phyloP scores from a whole-genome alignment of 2,888 invertebrate genomes.

The Polyploca ridens region DNA sequence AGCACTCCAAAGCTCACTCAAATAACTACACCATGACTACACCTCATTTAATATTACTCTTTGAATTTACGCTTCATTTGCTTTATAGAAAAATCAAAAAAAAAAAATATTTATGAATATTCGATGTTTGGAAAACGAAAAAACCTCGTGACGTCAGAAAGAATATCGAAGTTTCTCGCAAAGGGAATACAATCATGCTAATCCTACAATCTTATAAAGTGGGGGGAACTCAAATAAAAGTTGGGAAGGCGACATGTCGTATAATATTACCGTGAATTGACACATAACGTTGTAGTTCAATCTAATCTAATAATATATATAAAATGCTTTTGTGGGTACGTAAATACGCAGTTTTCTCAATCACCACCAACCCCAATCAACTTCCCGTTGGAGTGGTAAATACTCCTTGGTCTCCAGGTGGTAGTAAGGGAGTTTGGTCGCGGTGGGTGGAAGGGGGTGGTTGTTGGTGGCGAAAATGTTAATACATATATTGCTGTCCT shows the following conservation, averaged over 20 bases:
- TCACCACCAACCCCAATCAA: no score
- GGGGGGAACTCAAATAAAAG: conserved; percentile 2
- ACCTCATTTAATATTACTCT: background rate
- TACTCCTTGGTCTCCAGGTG: no score
- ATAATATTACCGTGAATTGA: background rate
- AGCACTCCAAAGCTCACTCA: background rate
- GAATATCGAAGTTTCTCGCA: background rate
- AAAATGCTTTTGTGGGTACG: no score
- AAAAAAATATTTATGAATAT: background rate
- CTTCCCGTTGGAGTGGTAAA: no score
- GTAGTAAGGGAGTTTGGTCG: no score
- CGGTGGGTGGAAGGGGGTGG: no score
- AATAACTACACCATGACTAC: no score
- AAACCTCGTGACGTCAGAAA: background rate
- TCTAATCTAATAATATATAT: no score
- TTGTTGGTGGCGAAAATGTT: no score
- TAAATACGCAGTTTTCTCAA: no score
- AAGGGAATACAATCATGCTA: background rate
- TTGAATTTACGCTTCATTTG: background rate
- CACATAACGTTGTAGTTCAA: no score
- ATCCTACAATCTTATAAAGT: background rate
- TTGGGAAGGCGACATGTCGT: background rate
- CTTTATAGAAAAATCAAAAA: background rate
- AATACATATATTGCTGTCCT: no score
- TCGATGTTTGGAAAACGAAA: background rate